Evolutionary conservation across 1,140 invertebrate genomes (phyloP).

Genomic region (Odontomachus brunneus): DNA sequence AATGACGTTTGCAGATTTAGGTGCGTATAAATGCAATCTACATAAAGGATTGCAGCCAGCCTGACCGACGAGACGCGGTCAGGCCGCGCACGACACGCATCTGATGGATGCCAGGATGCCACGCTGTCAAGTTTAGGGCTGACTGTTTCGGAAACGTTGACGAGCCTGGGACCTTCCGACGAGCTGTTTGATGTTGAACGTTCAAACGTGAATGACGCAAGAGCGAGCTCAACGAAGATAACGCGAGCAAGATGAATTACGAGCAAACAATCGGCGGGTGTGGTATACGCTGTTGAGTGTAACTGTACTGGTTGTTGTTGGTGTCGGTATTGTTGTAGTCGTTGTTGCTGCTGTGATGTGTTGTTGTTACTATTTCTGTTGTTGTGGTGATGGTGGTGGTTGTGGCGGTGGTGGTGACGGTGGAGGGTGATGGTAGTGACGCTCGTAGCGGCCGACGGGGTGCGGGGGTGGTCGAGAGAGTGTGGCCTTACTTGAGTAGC

Average conservation of each 20-base stretch:
- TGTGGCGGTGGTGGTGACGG: slow-evolving; percentile 39
- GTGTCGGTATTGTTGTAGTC: slow-evolving; percentile 37
- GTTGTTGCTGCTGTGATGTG: slow-evolving; percentile 31
- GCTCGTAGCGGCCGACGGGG: slow-evolving; percentile 68
- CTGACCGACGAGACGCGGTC: background rate
- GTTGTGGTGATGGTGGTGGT: slow-evolving; percentile 10
- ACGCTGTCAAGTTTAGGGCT: slow-evolving; percentile 36
- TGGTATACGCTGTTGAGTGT: slow-evolving; percentile 29
- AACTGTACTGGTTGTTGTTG: slow-evolving; percentile 52
- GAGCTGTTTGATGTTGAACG: slow-evolving; percentile 3
- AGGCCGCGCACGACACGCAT: too few relatives aligned
- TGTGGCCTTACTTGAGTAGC: slow-evolving; percentile 88
- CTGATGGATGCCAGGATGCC: too few relatives aligned
- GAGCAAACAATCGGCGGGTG: slow-evolving; percentile 32
- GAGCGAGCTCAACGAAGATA: slow-evolving; percentile 7
- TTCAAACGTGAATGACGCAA: slow-evolving; percentile 6
- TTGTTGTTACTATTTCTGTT: slow-evolving; percentile 19
- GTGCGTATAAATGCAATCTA: too few relatives aligned
- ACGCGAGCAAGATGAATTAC: slow-evolving; percentile 6
- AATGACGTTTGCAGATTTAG: background rate
- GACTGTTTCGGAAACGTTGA: background rate
- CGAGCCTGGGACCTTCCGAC: background rate
- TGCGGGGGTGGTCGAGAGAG: slow-evolving; percentile 65
- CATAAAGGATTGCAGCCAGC: background rate
- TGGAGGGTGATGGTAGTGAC: slow-evolving; percentile 51